Conservation (phyloP, 2,113 vertebrate species). For the Phasianus colchicus region DNA sequence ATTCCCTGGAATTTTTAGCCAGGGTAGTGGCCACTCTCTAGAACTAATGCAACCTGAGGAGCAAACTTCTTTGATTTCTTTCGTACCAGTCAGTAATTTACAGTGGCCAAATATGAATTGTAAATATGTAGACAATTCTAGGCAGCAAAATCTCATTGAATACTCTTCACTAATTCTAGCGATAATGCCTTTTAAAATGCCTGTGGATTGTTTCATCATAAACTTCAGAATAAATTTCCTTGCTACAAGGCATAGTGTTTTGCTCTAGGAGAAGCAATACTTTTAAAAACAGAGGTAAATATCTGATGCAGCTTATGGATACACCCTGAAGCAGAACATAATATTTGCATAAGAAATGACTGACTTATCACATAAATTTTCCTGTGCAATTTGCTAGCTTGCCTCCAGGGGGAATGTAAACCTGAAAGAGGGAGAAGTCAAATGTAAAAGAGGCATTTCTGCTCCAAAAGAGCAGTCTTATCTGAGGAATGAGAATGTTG, state of each 20-base stretch:
- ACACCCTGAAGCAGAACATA: constrained; percentile 38
- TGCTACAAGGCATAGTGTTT: neutral
- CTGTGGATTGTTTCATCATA: constrained; percentile 3
- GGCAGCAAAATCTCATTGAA: neutral
- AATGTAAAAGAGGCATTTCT: constrained; percentile 39
- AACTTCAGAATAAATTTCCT: constrained; percentile 22
- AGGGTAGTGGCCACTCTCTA: neutral
- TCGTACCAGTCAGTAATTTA: neutral
- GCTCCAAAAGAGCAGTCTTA: neutral
- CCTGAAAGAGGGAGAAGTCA: constrained; percentile 34
- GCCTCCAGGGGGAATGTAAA: constrained; percentile 22
- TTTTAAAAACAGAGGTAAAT: constrained; percentile 56
- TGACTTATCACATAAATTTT: constrained; percentile 47
- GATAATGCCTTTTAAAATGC: constrained; percentile 42
- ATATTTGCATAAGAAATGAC: constrained; percentile 60
- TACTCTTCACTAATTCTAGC: neutral
- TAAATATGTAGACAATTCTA: neutral
- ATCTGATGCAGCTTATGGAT: constrained; percentile 48
- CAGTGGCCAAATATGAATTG: neutral
- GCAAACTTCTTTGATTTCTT: neutral
- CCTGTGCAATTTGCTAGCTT: constrained; percentile 53
- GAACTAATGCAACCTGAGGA: neutral
- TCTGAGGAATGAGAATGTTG: neutral
- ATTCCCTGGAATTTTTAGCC: neutral
- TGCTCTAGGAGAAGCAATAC: neutral